phyloP scores from a whole-genome alignment of 2,113 vertebrate genomes.

The Micromys minutus region DNA sequence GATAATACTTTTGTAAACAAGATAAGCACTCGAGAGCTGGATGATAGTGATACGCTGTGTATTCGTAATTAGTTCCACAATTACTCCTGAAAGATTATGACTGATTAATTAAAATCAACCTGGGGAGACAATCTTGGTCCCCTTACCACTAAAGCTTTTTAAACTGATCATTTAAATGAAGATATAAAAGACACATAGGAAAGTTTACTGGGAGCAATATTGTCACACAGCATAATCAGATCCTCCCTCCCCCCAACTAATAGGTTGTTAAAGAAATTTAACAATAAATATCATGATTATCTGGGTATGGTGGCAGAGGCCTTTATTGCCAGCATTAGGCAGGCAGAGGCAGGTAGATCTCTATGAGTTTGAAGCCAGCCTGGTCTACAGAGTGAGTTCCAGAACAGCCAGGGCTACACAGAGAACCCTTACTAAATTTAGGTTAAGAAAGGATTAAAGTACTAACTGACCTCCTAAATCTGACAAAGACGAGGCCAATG shows the following conservation, averaged over 20 bases:
- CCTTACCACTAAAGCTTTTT: not conserved
- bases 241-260: not conserved
- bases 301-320: not conserved
- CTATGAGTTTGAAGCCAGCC: not conserved
- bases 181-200: slow-evolving; percentile 5
- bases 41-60: not conserved
- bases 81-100: slow-evolving; percentile 35
- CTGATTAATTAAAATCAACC: slow-evolving; percentile 34
- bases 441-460: not conserved
- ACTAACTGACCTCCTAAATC: not conserved
- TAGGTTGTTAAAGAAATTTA: slow-evolving; percentile 16
- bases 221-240: not conserved
- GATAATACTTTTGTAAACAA: slow-evolving; percentile 39
- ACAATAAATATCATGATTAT: not conserved
- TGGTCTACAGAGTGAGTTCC: not conserved
- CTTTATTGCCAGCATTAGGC: not conserved
- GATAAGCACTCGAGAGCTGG: not conserved
- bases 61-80: not conserved
- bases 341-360: not conserved
- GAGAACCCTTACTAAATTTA: not conserved
- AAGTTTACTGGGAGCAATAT: not conserved
- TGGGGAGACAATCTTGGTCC: slow-evolving; percentile 3
- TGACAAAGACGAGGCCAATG: slow-evolving; percentile 17
- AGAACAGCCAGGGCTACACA: not conserved
- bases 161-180: slow-evolving; percentile 17